These are phyloP conservation scores for Dendrolimus punctatus DNA, from an alignment of 1,140 invertebrate genomes.

Conservation along the genomic window DNA sequence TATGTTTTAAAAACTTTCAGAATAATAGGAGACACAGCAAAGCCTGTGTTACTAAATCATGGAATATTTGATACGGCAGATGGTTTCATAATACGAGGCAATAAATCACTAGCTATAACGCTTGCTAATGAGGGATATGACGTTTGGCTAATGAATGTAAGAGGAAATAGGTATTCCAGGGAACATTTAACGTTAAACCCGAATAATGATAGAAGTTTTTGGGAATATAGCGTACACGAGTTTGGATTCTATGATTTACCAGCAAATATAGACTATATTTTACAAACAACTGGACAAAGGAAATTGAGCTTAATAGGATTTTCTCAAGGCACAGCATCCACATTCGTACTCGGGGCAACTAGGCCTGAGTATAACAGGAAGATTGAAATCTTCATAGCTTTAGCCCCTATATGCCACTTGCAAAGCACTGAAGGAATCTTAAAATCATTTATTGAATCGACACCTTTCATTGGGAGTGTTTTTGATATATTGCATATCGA, in stretches of 20 bases:
- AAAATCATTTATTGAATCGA: not conserved
- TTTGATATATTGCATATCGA: not conserved
- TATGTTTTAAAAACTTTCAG: conserved; percentile 78
- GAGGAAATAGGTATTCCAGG: conserved; percentile 77
- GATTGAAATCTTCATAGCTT: conserved; percentile 24
- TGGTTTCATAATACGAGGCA: conserved; percentile 73
- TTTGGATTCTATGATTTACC: conserved; percentile 74
- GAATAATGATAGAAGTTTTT: conserved; percentile 50
- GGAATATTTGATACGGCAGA: conserved; percentile 77
- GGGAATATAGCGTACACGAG: conserved; percentile 77
- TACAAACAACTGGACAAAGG: conserved; percentile 59
- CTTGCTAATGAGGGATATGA: conserved; percentile 70
- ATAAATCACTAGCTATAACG: conserved; percentile 52
- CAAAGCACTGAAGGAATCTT: conserved; percentile 5
- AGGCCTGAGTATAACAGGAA: conserved; percentile 71
- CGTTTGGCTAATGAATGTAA: conserved; percentile 79
- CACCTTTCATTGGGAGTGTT: not conserved
- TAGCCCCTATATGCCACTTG: conserved; percentile 19
- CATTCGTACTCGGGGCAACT: conserved; percentile 48
- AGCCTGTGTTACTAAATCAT: conserved; percentile 77
- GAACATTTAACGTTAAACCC: conserved; percentile 63
- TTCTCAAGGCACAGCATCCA: conserved; percentile 77
- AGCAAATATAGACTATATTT: conserved; percentile 72
- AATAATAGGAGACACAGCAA: conserved; percentile 47
- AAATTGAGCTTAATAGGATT: conserved; percentile 75